Base-by-base conservation (phyloP, 2,113 vertebrate species). In the Gopherus flavomarginatus region DNA sequence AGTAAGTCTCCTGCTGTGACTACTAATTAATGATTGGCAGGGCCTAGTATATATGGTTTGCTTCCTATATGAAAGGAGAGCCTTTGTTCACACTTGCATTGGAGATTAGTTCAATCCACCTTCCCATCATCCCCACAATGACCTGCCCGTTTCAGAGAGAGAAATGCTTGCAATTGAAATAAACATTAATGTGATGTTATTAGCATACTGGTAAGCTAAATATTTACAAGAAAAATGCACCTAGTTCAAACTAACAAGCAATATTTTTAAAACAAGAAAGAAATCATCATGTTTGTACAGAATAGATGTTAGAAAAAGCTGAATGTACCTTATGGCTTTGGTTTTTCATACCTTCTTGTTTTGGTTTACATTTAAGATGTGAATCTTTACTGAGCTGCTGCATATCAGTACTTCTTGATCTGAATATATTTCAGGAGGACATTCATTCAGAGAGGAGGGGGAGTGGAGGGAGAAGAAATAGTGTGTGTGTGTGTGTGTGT, bases 301-400 rank as follows among this genome's bases (percentile, higher is more conserved):
- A 93, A 88, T 5, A 90, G n/a, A 54, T 92, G 82, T 1, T 59
- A 69, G 47, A 65, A 96, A 94, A 86, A 91, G 14, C 3, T 38
- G 75, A 96, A 91, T 92, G 9, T 93, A 87, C 87, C 11, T 52
- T 85, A 26, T 88, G 81, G 44, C 26, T 92, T 44, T 77, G 12
- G 12, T 44, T 77, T 77, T 77, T 16, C 38, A 80, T 89, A 83
- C 75, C n/a, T 88, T 75, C 42, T 59, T 1, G 50, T 87, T 92
- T 96, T 87, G 35, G 83, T 94, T 92, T 92, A 83, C 21, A 38
- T 90, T 94, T 93, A 91, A 96, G 87, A 89, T 92, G 93, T 95
- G 44, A 65, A 91, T 89, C 44, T 81, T 91, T 49, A 29, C 83
- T 84, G 83, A 85, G 56, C 80, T 44, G 8, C 29, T 94, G 92